Evolutionary conservation across 2,888 invertebrate genomes (phyloP), one percentile per base, ranked within the genome.

Genomic region (Sialis fuliginosa): DNA sequence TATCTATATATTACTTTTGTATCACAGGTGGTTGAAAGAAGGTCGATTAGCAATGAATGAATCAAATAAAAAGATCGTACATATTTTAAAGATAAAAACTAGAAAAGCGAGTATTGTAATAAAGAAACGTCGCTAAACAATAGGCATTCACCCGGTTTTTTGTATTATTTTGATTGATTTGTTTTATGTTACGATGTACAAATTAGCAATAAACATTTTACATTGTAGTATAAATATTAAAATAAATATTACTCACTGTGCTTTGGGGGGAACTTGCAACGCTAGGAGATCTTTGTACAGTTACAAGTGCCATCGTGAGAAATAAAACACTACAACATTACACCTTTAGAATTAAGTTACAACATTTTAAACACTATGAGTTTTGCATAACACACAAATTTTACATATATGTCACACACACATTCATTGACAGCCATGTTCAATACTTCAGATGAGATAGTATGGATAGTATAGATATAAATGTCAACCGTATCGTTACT

Each of bases 271-370:
- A 74, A 65, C 74, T 77, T 65, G 74, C 74, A 58, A 75, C 73
- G 68, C 79, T 79, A 57, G 79, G 79, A 57, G 79, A 79, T 61
- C 80, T 72, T 62, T 79, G 79, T 61, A 81, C 76, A 58, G 79
- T 80, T 64, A 81, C 79, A 64, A 80, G 69, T 63, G 80, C 79
- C 80, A 81, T 79, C 56, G 37, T 39, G 12, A 30, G 39, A 22
- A 12, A 39, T 33, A 33, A 42, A 40, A 33, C 34, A 44, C 34
- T 44, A 13, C 33, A 33, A 33, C 22, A 44, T 12, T 12, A 34
- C 22, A 33, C 12, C n/a, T 33, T 8, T 35, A 35, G 8, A 35
- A 45, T 13, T n/a, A 9, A 35, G 12, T 37, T 45, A 22, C 22
- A 22, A 22, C 22, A 22, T 22, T 22, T 22, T 22, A 22, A 22